Percentiles rank a stretch among this genome's conserved stretches.
phyloP scores from a whole-genome alignment of 2,797 vertebrate genomes.

The Diplodus puntazzo region DNA sequence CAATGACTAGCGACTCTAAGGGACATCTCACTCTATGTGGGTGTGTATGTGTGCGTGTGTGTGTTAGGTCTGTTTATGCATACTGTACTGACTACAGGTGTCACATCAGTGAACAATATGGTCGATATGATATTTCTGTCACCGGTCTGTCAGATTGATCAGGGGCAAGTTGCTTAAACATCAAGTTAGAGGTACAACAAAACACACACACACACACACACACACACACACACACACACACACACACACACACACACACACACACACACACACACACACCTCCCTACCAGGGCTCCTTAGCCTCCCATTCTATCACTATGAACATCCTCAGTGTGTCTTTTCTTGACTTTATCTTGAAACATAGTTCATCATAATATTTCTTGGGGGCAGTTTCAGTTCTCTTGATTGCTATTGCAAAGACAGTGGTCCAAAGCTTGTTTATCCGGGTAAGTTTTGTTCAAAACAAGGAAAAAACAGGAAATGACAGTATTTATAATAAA shows the following conservation, averaged over 20 bases:
- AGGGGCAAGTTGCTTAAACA: conserved; percentile 9
- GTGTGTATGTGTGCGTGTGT: neutral
- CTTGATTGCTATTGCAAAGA: neutral
- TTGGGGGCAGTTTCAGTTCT: neutral
- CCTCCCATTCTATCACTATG: conserved; percentile 37
- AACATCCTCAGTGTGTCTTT: conserved; percentile 25
- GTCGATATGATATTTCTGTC: conserved; percentile 10
- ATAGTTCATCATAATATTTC: conserved; percentile 21
- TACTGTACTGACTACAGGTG: conserved; percentile 8
- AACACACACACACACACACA: too few relatives aligned
- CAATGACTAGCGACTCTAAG: conserved; percentile 48
- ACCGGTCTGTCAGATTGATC: conserved; percentile 25
- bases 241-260: neutral
- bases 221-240: neutral
- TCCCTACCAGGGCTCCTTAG: conserved; percentile 18
- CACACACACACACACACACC: neutral
- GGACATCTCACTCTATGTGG: neutral
- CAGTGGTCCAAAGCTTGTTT: neutral
- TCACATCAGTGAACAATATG: conserved; percentile 19
- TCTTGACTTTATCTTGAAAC: conserved; percentile 33
- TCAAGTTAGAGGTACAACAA: neutral
- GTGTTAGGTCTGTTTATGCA: conserved; percentile 10
- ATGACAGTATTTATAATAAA: neutral
- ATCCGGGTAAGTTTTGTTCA: neutral
- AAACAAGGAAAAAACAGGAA: neutral